Conservation (phyloP, 2,888 invertebrate species). For the Protonemura montana region DNA sequence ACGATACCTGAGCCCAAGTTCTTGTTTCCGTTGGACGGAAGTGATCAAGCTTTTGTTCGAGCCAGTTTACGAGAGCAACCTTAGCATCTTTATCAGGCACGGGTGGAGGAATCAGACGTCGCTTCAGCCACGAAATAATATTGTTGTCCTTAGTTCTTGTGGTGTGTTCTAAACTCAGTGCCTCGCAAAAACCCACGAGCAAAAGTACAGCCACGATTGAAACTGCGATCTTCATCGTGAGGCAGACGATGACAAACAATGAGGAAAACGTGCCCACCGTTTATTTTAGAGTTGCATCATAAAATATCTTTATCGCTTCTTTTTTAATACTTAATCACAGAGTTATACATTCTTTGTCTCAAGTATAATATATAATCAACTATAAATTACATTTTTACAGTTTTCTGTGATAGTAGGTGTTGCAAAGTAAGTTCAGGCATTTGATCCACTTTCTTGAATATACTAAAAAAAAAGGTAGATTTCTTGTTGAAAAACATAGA, state of each 20-base stretch:
- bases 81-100: not conserved
- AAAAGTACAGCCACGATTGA: not conserved
- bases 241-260: too few species aligned
- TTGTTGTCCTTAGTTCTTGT: not conserved
- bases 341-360: too few species aligned
- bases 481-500: too few species aligned
- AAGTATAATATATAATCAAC: too few species aligned
- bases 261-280: not conserved
- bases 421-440: too few species aligned
- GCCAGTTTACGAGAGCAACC: conserved; percentile 26
- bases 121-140: not conserved
- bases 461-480: too few species aligned
- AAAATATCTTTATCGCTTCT: too few species aligned
- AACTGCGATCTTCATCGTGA: not conserved
- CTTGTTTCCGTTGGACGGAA: conserved; percentile 59
- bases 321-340: too few species aligned
- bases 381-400: too few species aligned
- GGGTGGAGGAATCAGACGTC: conserved; percentile 19
- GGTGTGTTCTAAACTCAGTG: not conserved
- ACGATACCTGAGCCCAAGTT: conserved; percentile 60
- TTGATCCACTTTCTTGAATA: too few species aligned
- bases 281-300: not conserved
- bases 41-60: conserved; percentile 61
- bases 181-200: not conserved
- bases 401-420: too few species aligned